Percentiles rank a stretch among this genome's conserved stretches.
Conservation (phyloP, 2,113 vertebrate species). For the Leuciscus idus region DNA sequence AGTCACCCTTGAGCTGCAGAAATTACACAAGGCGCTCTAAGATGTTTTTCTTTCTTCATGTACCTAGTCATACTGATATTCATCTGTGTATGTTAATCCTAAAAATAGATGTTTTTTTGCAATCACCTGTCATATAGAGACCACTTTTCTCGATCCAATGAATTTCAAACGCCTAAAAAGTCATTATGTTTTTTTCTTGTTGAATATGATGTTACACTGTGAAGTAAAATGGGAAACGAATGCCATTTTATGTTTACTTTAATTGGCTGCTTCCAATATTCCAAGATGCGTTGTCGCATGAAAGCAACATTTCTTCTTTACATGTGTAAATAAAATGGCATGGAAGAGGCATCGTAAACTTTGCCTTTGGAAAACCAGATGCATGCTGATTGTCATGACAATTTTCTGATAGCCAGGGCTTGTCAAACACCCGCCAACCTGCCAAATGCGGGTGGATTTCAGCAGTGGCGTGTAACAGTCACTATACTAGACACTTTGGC, state of each 20-base stretch:
- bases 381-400: neutral
- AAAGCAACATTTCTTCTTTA: neutral
- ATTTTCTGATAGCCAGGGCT: too few relatives aligned
- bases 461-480: too few relatives aligned
- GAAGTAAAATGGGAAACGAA: neutral
- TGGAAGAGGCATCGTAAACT: neutral
- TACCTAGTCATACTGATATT: neutral
- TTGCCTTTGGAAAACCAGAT: neutral
- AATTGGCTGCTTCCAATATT: neutral
- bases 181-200: neutral
- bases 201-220: neutral
- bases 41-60: neutral
- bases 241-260: neutral
- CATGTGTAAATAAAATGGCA: neutral
- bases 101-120: neutral
- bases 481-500: too few relatives aligned
- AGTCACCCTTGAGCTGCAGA: neutral
- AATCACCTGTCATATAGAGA: neutral
- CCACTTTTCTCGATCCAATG: neutral
- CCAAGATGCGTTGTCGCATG: neutral
- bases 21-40: neutral
- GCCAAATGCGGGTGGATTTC: too few relatives aligned
- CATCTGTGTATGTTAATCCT: neutral
- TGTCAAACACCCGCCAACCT: too few relatives aligned
- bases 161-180: neutral